A percentile compares a stretch with the other conserved stretches of the same genome.
Evolutionary conservation across 2,113 vertebrate species (phyloP).

Genomic region (Myodes glareolus): DNA sequence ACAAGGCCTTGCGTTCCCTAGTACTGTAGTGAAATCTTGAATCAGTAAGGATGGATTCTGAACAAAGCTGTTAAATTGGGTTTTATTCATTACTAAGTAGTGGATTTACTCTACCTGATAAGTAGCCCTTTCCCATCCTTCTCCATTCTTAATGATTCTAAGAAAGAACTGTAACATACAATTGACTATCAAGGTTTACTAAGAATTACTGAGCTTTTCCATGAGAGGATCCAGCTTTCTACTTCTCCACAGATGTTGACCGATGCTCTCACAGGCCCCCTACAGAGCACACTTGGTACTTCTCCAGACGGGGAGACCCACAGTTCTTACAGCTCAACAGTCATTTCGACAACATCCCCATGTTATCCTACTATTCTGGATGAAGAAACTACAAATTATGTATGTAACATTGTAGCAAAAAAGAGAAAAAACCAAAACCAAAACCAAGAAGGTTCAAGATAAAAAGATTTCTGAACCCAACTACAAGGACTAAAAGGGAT

Average conservation of each 20-base stretch:
- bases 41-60: slow-evolving; percentile 31
- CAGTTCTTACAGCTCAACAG: slow-evolving; percentile 82
- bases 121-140: slow-evolving; percentile 33
- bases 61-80: slow-evolving; percentile 18
- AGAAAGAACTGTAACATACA: slow-evolving; percentile 31
- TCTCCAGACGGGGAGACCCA: slow-evolving; percentile 84
- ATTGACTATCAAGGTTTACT: not conserved
- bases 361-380: slow-evolving; percentile 82
- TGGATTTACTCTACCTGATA: not conserved
- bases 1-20: not conserved
- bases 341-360: slow-evolving; percentile 83
- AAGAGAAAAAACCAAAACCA: not conserved
- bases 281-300: slow-evolving; percentile 73
- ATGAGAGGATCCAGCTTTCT: slow-evolving; percentile 61
- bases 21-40: not conserved
- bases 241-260: slow-evolving; percentile 78
- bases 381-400: slow-evolving; percentile 85
- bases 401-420: slow-evolving; percentile 80
- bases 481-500: slow-evolving; percentile 59
- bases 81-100: slow-evolving; percentile 14
- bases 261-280: slow-evolving; percentile 80
- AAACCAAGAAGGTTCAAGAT: slow-evolving; percentile 52
- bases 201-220: not conserved
- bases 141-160: slow-evolving; percentile 4
- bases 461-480: slow-evolving; percentile 73